Evolutionary conservation across 2,113 vertebrate species (phyloP).

Genomic region (Glaucomys volans): DNA sequence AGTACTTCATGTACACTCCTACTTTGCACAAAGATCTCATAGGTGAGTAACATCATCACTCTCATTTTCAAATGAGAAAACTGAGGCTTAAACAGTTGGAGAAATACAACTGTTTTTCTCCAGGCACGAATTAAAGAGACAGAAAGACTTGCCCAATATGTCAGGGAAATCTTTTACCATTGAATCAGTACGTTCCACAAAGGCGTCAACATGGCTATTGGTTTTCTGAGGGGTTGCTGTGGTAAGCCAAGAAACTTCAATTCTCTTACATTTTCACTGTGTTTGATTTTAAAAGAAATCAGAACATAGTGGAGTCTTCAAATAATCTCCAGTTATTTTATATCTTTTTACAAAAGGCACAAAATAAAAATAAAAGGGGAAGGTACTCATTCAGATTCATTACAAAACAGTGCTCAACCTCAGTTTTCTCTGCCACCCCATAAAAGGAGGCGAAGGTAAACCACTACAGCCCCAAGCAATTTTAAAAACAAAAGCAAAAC

Average conservation of each 20-base stretch:
- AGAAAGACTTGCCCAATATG: background rate
- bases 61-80: constrained; percentile 31
- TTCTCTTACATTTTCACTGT: background rate
- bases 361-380: background rate
- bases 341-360: background rate
- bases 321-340: constrained; percentile 3
- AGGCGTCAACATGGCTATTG: background rate
- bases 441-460: background rate
- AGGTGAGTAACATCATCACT: background rate
- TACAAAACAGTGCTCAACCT: background rate
- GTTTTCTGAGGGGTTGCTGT: background rate
- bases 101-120: background rate
- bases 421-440: background rate
- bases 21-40: background rate
- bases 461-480: background rate
- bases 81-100: background rate
- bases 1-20: background rate
- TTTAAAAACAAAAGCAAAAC: background rate
- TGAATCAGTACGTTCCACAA: background rate
- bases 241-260: background rate
- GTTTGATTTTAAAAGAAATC: background rate
- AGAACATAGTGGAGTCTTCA: background rate
- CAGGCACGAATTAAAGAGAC: background rate
- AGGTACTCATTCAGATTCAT: background rate
- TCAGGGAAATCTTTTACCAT: background rate